Evolutionary conservation across 2,888 invertebrate species (phyloP).

Genomic region (Mimachlamys varia): DNA sequence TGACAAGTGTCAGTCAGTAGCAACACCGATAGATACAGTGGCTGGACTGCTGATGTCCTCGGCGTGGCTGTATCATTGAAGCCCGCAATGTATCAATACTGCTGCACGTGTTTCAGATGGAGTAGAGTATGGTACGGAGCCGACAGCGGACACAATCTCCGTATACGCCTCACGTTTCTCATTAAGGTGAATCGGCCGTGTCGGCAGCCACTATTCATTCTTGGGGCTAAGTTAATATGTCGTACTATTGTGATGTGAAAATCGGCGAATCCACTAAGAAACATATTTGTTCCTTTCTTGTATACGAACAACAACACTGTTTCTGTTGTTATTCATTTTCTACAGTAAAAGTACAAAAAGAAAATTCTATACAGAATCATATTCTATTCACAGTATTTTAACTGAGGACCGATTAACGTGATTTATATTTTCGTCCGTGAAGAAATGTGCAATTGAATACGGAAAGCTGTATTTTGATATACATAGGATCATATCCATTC

Average conservation of each 20-base stretch:
- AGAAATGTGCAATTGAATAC: no score
- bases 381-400: no score
- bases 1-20: neutral
- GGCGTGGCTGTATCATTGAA: neutral
- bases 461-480: no score
- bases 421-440: no score
- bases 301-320: no score
- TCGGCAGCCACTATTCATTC: neutral
- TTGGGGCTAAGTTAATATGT: neutral
- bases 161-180: neutral
- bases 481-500: no score
- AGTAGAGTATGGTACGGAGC: neutral
- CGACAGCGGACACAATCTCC: neutral
- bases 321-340: no score
- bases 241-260: neutral
- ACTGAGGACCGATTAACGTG: no score
- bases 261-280: neutral
- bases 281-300: no score
- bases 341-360: no score
- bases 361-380: no score
- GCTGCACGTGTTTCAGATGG: neutral
- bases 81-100: neutral
- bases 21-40: neutral
- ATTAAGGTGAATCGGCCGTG: neutral
- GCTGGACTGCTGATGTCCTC: neutral